These are phyloP conservation scores for Netelia inedita DNA, from an alignment of 2,888 invertebrate genomes.

Conservation along the genomic window DNA sequence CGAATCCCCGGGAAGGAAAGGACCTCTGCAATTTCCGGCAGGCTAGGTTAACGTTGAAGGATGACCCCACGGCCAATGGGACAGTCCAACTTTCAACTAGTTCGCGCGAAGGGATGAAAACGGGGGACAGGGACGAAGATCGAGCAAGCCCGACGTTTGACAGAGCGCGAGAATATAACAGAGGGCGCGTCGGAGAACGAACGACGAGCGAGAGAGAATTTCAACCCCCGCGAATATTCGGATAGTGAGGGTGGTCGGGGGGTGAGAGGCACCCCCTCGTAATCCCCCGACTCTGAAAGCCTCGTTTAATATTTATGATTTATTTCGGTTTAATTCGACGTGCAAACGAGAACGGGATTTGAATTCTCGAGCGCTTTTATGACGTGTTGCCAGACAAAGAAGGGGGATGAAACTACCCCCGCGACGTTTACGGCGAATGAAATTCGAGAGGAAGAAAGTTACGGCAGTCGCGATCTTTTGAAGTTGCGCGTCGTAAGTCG, in stretches of 20 bases:
- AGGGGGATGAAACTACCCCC: conserved; percentile 30
- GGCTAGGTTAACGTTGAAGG: conserved; percentile 69
- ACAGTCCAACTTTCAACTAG: conserved; percentile 41
- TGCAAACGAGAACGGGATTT: conserved; percentile 81
- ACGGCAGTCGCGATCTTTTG: background rate
- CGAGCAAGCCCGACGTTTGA: conserved; percentile 22
- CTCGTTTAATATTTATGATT: conserved; percentile 85
- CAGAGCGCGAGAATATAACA: conserved; percentile 23
- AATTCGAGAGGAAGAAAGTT: conserved; percentile 13
- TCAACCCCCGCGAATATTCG: conserved; percentile 33
- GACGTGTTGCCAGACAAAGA: conserved; percentile 14
- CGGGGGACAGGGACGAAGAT: conserved; percentile 18
- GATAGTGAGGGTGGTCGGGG: conserved; percentile 40
- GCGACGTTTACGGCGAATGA: conserved; percentile 44
- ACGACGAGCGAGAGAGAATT: conserved; percentile 34
- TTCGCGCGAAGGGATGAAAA: conserved; percentile 57
- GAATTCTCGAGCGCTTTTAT: conserved; percentile 68
- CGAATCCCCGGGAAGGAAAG: conserved; percentile 73
- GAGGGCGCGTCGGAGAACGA: conserved; percentile 19
- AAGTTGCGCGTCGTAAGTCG: background rate
- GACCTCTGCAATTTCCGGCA: conserved; percentile 81
- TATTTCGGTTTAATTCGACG: conserved; percentile 85
- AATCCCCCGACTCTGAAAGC: conserved; percentile 82
- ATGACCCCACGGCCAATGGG: conserved; percentile 35
- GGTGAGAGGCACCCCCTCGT: conserved; percentile 76